Percentiles rank a stretch among this genome's conserved stretches.
Evolutionary conservation across 2,113 vertebrate genomes (phyloP).

Genomic region (Marcusenius ussheri): DNA sequence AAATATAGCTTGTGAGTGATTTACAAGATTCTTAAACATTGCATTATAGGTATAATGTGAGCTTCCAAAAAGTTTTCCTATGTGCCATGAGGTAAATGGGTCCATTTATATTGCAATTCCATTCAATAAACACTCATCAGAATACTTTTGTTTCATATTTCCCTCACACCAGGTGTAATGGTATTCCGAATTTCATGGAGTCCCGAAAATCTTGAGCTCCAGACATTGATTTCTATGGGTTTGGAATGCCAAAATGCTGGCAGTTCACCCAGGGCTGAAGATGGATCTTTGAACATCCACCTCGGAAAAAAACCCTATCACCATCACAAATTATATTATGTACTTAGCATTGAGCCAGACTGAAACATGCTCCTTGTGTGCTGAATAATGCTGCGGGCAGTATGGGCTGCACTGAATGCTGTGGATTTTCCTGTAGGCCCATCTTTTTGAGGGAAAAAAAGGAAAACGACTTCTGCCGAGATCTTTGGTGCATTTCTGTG

Average conservation of each 20-base stretch:
- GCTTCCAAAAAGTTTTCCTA: background rate
- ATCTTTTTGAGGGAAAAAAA: background rate
- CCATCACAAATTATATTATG: slow-evolving; percentile 25
- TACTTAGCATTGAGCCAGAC: slow-evolving; percentile 20
- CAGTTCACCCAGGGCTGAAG: slow-evolving; percentile 4
- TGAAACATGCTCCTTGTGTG: slow-evolving; percentile 15
- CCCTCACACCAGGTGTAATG: slow-evolving; percentile 7
- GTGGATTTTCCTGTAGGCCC: background rate
- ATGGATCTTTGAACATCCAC: slow-evolving; percentile 15
- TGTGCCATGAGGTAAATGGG: background rate
- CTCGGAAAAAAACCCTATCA: slow-evolving; percentile 5
- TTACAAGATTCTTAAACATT: background rate
- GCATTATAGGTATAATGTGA: background rate
- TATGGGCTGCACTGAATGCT: background rate
- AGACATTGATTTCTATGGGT: slow-evolving; percentile 15
- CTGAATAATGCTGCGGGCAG: slow-evolving; percentile 1
- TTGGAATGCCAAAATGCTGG: background rate
- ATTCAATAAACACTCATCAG: background rate
- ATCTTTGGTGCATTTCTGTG: background rate
- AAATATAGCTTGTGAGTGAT: background rate
- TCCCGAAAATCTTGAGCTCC: background rate
- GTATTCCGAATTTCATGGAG: background rate
- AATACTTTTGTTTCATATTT: background rate
- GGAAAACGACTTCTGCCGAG: background rate
- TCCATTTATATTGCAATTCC: slow-evolving; percentile 2